These are phyloP conservation scores for Drosophila varians DNA, from an alignment of 1,140 invertebrate genomes.

Conservation along the genomic window DNA sequence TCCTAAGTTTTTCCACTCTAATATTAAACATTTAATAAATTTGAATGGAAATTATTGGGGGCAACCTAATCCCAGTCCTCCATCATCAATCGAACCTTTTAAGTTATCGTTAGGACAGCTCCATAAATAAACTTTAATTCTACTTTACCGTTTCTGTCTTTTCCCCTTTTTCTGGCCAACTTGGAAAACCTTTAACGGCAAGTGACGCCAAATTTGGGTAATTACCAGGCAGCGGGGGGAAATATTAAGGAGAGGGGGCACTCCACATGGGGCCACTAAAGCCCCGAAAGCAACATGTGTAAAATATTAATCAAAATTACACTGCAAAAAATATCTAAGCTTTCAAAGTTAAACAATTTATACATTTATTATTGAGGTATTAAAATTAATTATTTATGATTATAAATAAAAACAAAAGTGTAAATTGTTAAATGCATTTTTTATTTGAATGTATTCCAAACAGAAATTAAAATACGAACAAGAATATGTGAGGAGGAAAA, in stretches of 20 bases:
- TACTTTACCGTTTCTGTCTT: constrained; percentile 59
- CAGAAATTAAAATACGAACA: constrained; percentile 57
- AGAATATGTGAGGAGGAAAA: constrained; percentile 38
- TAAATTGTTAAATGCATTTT: not conserved
- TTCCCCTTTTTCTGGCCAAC: constrained; percentile 6
- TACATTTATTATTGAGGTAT: too few species aligned
- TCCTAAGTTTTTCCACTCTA: not conserved
- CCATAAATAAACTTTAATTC: constrained; percentile 63
- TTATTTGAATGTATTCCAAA: constrained; percentile 45
- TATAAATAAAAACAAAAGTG: not conserved
- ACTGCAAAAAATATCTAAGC: constrained; percentile 16
- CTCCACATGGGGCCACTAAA: constrained; percentile 55
- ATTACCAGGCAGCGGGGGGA: constrained; percentile 49
- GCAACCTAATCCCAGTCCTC: not conserved
- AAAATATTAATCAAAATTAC: constrained; percentile 78
- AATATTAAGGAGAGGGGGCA: constrained; percentile 38
- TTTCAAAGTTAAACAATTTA: not conserved
- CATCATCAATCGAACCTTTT: constrained; percentile 11
- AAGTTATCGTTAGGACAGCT: constrained; percentile 22
- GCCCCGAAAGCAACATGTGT: constrained; percentile 55
- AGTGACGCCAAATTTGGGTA: constrained; percentile 80
- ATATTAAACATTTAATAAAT: not conserved
- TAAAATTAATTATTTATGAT: not conserved
- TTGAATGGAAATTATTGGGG: not conserved
- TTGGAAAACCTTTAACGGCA: constrained; percentile 62